These are phyloP conservation scores for Oreochromis tanganicae DNA, from an alignment of 2,113 vertebrate genomes.

Conservation along the genomic window DNA sequence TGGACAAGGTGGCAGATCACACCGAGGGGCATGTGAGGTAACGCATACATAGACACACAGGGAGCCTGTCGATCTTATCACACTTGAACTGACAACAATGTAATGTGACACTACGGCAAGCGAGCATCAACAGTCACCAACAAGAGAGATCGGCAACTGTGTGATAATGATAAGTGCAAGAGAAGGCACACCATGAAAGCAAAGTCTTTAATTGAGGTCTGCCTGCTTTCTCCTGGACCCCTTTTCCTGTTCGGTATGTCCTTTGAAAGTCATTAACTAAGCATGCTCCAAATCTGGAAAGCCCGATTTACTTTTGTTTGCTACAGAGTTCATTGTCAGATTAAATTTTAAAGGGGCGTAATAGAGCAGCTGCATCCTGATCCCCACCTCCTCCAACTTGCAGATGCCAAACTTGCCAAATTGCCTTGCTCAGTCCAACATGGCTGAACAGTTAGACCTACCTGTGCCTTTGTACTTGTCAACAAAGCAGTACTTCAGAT, in stretches of 20 bases:
- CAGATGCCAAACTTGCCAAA: not conserved
- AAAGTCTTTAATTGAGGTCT: not conserved
- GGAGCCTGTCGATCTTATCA: not conserved
- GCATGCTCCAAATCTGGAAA: not conserved
- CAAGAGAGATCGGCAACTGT: not conserved
- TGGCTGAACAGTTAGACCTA: slow-evolving; percentile 55
- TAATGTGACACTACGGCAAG: not conserved
- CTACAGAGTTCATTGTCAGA: not conserved
- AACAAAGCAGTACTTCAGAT: slow-evolving; percentile 94
- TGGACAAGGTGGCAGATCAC: not conserved
- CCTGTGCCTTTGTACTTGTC: slow-evolving; percentile 96
- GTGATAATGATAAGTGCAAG: not conserved
- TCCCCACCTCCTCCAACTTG: not conserved
- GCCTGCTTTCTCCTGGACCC: not conserved
- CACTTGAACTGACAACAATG: not conserved
- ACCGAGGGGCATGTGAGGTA: not conserved
- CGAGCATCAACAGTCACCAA: not conserved
- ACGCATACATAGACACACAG: not conserved
- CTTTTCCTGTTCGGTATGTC: not conserved
- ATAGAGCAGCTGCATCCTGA: not conserved
- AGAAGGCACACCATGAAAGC: not conserved
- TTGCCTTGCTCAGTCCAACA: not conserved
- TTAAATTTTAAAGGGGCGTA: not conserved
- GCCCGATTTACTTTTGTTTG: not conserved
- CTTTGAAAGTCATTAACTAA: not conserved